Evolutionary conservation across 2,113 vertebrate genomes (phyloP).

Genomic region (Phyllostomus hastatus): DNA sequence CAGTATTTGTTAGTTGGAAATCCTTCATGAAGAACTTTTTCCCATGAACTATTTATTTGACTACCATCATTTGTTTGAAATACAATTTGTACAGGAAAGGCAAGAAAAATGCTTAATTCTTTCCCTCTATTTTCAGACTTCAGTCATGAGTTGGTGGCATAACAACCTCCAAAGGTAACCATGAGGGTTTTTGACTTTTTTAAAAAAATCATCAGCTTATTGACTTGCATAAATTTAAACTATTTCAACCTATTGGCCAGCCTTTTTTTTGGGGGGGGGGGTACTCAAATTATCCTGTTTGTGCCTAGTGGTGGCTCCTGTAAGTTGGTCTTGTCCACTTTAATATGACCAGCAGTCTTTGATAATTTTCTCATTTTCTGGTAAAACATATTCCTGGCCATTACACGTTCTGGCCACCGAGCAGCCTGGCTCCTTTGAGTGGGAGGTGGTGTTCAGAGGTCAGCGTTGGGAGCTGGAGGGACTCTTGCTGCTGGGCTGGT

Average conservation of each 20-base stretch:
- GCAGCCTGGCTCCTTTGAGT: not conserved
- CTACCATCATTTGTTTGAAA: not conserved
- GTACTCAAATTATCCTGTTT: not conserved
- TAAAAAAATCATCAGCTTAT: not conserved
- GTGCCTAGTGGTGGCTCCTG: not conserved
- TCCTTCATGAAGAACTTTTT: not conserved
- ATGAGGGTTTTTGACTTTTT: not conserved
- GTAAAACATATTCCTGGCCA: not conserved
- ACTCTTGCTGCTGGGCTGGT: not conserved
- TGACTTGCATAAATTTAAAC: slow-evolving; percentile 30
- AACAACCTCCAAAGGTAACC: slow-evolving; percentile 59
- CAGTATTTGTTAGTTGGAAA: slow-evolving; percentile 8
- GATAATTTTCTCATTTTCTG: not conserved
- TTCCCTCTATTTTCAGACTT: slow-evolving; percentile 56
- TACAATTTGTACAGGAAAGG: not conserved
- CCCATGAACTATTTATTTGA: not conserved
- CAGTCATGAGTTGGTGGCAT: slow-evolving; percentile 57
- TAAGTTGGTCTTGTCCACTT: not conserved
- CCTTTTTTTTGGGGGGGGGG: not conserved
- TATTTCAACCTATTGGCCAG: not conserved
- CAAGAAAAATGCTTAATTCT: slow-evolving; percentile 51
- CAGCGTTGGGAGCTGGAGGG: not conserved
- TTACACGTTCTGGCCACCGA: not conserved
- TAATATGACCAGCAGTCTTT: not conserved
- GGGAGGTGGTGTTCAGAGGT: not conserved